Evolutionary conservation across 2,888 invertebrate genomes (phyloP), one percentile per base, ranked within the genome.

Genomic region (Dryadula phaetusa): DNA sequence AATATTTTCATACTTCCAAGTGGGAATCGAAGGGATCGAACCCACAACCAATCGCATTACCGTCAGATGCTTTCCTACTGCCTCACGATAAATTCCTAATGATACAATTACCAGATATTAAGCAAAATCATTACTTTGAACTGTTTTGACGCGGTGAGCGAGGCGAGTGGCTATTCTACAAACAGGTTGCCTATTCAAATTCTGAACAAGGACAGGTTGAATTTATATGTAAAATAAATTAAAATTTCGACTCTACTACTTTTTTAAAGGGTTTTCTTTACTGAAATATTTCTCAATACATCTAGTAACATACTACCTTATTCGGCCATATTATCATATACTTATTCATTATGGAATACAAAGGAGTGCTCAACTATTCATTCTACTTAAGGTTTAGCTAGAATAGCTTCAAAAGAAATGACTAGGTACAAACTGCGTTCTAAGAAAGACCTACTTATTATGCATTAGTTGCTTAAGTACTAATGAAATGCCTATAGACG

Each of bases 311-410:
- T 28, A 4, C 28, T 10, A 10, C 28, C 52, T 28, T 4, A 52
- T 0, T 32, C 16, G 16, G 16, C 28, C 52, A 52, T 32, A 52
- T 16, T 16, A 16, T 52, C 32, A 52, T 52, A 16, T 16, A 52
- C 16, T 10, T 52, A 8, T 28, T 52, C n/a, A 16, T 16, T 16
- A 32, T 52, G 52, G 28, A 32, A n/a, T 52, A 52, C 52, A 52
- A 52, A 52, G 52, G 1, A 52, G 16, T 32, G n/a, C 28, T 52
- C n/a, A n/a, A n/a, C n/a, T n/a, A n/a, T n/a, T n/a, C 49, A 49
- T 49, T 16, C n/a, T 49, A 22, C 22, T 47, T 47, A 52, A 4
- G 52, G 28, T 28, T 52, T 52, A 12, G 28, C 52, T 10, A 28
- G 3, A 25, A 16, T 52, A n/a, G 28, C 16, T 32, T 52, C 52